These are phyloP conservation scores for Sceloporus undulatus DNA, from an alignment of 2,113 vertebrate species.

Conservation along the genomic window DNA sequence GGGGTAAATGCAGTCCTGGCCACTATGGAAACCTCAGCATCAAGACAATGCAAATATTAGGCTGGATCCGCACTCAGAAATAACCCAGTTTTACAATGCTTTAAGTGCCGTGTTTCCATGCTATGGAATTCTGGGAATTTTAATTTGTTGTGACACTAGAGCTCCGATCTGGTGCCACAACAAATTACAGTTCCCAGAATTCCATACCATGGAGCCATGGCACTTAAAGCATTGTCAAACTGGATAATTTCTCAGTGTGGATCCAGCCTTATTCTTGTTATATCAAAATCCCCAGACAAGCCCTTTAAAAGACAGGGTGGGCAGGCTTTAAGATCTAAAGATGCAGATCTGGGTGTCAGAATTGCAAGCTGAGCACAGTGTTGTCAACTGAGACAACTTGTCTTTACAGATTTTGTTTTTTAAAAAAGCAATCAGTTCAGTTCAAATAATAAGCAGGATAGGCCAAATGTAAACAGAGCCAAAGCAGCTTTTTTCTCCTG, in stretches of 20 bases:
- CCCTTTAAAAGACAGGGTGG: not conserved
- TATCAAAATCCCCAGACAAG: not conserved
- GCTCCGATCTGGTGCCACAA: too few relatives aligned
- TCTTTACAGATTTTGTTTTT: conserved; percentile 39
- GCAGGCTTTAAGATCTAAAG: not conserved
- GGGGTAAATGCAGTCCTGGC: not conserved
- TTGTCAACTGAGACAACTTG: conserved; percentile 35
- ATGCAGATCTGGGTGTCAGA: not conserved
- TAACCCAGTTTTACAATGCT: too few relatives aligned
- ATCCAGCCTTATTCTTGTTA: not conserved
- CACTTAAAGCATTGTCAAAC: too few relatives aligned
- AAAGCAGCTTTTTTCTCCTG: conserved; percentile 13
- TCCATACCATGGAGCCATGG: too few relatives aligned
- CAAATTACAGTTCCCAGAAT: too few relatives aligned
- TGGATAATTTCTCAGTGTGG: too few relatives aligned
- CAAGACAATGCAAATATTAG: too few relatives aligned
- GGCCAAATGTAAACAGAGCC: conserved; percentile 23
- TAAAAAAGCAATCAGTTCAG: not conserved
- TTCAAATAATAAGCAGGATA: not conserved
- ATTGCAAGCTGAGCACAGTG: not conserved
- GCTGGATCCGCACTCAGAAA: too few relatives aligned
- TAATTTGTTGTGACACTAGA: too few relatives aligned
- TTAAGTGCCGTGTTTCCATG: too few relatives aligned
- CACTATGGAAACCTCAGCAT: too few relatives aligned
- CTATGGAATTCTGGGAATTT: too few relatives aligned